Base-by-base conservation (phyloP, 2,888 invertebrate genomes). In the Eremobia ochroleuca region DNA sequence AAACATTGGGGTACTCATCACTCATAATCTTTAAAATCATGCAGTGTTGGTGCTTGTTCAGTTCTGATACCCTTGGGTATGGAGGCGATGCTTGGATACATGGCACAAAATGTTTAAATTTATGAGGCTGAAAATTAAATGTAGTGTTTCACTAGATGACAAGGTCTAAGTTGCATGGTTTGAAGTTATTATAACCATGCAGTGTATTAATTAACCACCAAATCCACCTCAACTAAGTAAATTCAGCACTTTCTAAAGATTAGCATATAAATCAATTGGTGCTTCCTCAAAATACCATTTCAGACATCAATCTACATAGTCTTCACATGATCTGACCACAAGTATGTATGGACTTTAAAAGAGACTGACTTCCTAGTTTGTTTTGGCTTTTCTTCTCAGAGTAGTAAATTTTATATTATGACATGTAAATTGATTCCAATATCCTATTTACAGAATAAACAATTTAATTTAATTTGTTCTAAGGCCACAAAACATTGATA, bases 21-120 rank as follows among this genome's bases (percentile, higher is more conserved):
- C 92, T 91, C 18, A 97, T 58, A 18, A 96, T 94, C 66, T 93
- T 94, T 0, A 96, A 81, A n/a, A 92, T 91, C 46, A 92, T 91
- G 21, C 81, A 83, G 37, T 96, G 96, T 55, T 96, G 94, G 0
- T 83, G 74, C 0, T 40, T 25, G 0, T 89, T 92, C 0, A 97
- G 86, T 0, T 91, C 79, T 0, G 96, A 97, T 4, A 93, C 43
- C 76, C 93, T 95, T 0, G 93, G 94, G 85, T 92, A 94, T 0
- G 83, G 91, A 0, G 94, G 92, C 0, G 79, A 0, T 1, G 85
- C 73, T 0, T 88, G 87, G 0, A 93, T 55, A 3, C 95, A 94
- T 4, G 96, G 94, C 0, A 95, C 91, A 78, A 85, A 93, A 2
- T 85, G 4, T 9, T 88, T 90, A 25, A 67, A 55, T 40, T 73